Conservation (phyloP, 2,797 vertebrate genomes). For the Sebastolobus altivelis region DNA sequence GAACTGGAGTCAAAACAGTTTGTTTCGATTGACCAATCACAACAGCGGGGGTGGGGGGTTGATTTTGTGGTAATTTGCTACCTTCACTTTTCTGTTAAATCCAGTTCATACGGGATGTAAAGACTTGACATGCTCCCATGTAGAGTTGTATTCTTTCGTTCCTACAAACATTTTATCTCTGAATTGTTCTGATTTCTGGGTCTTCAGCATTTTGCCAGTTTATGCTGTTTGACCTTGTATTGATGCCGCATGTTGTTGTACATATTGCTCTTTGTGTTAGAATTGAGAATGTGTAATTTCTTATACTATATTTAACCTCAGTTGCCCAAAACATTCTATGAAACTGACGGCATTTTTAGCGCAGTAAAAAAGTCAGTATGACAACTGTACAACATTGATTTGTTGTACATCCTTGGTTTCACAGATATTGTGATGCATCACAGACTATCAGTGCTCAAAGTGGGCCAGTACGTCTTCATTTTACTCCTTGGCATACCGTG, state of each 20-base stretch:
- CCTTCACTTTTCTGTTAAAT: neutral
- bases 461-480: too few relatives aligned
- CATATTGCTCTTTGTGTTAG: neutral
- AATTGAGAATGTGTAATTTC: neutral
- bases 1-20: too few relatives aligned
- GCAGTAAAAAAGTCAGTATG: neutral
- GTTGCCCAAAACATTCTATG: neutral
- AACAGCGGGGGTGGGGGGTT: too few relatives aligned
- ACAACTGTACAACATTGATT: neutral
- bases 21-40: too few relatives aligned
- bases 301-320: neutral
- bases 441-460: too few relatives aligned
- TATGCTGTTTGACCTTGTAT: neutral
- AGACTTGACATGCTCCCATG: neutral
- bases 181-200: neutral
- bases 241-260: too few relatives aligned
- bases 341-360: neutral
- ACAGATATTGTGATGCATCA: too few relatives aligned
- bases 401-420: too few relatives aligned
- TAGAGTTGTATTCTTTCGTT: neutral
- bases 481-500: too few relatives aligned
- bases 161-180: neutral
- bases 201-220: neutral
- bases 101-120: neutral
- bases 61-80: neutral